These are phyloP conservation scores for Drosophila tropicalis DNA, from an alignment of 1,140 invertebrate genomes.

Conservation along the genomic window DNA sequence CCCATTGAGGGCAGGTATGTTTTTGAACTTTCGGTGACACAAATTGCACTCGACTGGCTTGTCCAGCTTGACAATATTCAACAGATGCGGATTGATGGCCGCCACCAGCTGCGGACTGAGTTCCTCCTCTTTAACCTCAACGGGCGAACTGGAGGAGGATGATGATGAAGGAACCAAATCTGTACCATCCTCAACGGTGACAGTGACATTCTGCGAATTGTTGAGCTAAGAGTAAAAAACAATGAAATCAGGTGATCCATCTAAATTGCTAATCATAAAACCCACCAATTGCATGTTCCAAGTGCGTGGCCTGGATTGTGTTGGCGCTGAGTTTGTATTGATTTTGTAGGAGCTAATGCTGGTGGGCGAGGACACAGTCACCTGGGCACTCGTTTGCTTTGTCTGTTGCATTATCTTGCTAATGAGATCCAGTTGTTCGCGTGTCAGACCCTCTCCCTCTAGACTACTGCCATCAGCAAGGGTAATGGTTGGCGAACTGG, in stretches of 20 bases:
- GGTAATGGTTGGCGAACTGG: slow-evolving; percentile 73
- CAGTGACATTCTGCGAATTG: slow-evolving; percentile 72
- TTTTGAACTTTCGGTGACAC: slow-evolving; percentile 97
- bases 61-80: slow-evolving; percentile 85
- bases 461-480: slow-evolving; percentile 84
- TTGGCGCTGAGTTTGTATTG: slow-evolving; percentile 58
- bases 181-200: slow-evolving; percentile 71
- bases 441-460: slow-evolving; percentile 87
- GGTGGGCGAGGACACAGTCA: slow-evolving; percentile 80
- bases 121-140: slow-evolving; percentile 74
- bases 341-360: slow-evolving; percentile 83
- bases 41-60: slow-evolving; percentile 97
- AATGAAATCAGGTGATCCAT: slow-evolving; percentile 22
- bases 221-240: slow-evolving; percentile 53
- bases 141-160: slow-evolving; percentile 53
- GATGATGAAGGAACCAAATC: slow-evolving; percentile 57
- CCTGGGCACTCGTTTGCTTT: slow-evolving; percentile 84
- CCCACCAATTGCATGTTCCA: slow-evolving; percentile 84
- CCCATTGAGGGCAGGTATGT: slow-evolving; percentile 97
- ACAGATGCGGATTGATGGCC: slow-evolving; percentile 77
- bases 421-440: slow-evolving; percentile 90
- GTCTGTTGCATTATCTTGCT: slow-evolving; percentile 92
- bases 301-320: slow-evolving; percentile 75
- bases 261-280: neutral
- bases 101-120: slow-evolving; percentile 80